These are phyloP conservation scores for Myripristis murdjan DNA, from an alignment of 2,797 vertebrate species.

Conservation along the genomic window DNA sequence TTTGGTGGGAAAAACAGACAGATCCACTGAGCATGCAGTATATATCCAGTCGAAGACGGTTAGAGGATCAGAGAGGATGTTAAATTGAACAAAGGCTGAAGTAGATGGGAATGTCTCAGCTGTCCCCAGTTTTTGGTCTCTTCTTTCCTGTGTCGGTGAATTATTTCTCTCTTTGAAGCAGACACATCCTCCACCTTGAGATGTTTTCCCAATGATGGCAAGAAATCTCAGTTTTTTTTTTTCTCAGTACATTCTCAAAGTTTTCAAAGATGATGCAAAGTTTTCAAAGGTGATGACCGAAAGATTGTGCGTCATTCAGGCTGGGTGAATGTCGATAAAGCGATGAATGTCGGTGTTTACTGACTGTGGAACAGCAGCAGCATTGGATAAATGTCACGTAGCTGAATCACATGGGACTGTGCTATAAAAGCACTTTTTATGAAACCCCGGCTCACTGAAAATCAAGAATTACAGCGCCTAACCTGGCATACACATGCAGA, in stretches of 20 bases:
- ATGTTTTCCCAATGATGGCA: constrained; percentile 19
- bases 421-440: constrained; percentile 50
- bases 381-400: constrained; percentile 58
- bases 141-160: constrained; percentile 20
- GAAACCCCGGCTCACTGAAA: constrained; percentile 16
- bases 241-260: not conserved
- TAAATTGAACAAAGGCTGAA: constrained; percentile 20
- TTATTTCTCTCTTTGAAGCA: constrained; percentile 66
- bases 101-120: constrained; percentile 5
- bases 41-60: constrained; percentile 28
- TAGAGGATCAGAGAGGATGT: constrained; percentile 37
- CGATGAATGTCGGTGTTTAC: constrained; percentile 68
- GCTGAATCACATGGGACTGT: constrained; percentile 26
- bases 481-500: not conserved
- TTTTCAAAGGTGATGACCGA: constrained; percentile 34
- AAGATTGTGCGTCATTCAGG: not conserved
- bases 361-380: constrained; percentile 40
- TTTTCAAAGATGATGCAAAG: too few species aligned
- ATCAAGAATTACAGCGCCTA: constrained; percentile 13
- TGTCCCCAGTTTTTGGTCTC: constrained; percentile 15
- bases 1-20: not conserved
- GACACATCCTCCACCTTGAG: constrained; percentile 46
- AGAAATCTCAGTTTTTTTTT: constrained; percentile 31
- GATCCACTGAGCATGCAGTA: constrained; percentile 20
- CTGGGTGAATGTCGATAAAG: constrained; percentile 43